A percentile compares a stretch with the other conserved stretches of the same genome.
These are phyloP conservation scores for Torymus auratus DNA, from an alignment of 2,888 invertebrate genomes.

Conservation along the genomic window DNA sequence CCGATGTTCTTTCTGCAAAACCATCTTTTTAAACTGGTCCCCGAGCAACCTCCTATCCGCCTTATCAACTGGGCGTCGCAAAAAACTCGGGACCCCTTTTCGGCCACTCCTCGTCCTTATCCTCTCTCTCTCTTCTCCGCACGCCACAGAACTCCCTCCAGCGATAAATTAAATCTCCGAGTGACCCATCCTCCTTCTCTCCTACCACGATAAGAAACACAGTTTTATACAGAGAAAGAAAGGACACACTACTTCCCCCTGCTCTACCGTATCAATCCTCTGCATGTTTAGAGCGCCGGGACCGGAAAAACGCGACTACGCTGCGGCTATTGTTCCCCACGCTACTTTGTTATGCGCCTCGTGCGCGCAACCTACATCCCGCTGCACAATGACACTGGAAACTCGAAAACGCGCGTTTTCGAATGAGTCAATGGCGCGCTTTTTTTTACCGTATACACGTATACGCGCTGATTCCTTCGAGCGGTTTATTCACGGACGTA, in stretches of 20 bases:
- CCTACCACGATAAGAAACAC: no score
- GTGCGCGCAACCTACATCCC: conserved; percentile 68
- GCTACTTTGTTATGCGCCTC: conserved; percentile 69
- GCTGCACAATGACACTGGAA: conserved; percentile 65
- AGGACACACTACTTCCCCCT: no score
- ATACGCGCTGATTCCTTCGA: not conserved
- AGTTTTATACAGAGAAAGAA: no score
- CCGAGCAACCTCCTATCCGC: not conserved
- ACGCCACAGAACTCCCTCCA: no score
- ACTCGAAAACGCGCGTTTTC: conserved; percentile 25
- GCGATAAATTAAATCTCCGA: no score
- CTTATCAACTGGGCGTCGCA: not conserved
- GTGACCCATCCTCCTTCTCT: no score
- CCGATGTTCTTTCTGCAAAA: not conserved
- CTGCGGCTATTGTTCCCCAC: conserved; percentile 65
- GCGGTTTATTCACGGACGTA: no score
- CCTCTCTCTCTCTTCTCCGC: no score
- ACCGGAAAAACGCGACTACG: conserved; percentile 18
- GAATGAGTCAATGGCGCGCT: no score
- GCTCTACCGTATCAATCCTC: not conserved
- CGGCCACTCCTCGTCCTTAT: no score
- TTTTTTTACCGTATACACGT: not conserved
- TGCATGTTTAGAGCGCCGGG: not conserved
- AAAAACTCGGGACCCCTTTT: no score
- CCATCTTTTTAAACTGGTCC: not conserved